Evolutionary conservation across 1,140 invertebrate species (phyloP).

Genomic region (Lamellibrachia luymesi): DNA sequence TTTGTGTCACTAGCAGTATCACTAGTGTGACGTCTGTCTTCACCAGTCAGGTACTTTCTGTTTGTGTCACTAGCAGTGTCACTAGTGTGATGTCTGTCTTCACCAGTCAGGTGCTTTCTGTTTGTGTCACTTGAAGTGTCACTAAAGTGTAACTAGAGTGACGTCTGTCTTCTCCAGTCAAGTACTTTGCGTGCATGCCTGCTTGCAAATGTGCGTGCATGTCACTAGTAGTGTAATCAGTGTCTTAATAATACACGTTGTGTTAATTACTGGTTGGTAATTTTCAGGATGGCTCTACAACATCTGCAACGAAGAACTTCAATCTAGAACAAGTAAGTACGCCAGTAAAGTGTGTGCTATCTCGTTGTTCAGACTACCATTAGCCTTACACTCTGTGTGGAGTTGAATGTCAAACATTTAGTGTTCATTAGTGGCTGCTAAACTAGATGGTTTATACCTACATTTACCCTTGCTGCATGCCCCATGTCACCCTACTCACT

Average conservation of each 20-base stretch:
- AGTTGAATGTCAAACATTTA: neutral
- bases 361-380: neutral
- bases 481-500: neutral
- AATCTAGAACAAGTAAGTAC: constrained; percentile 48
- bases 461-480: neutral
- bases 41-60: neutral
- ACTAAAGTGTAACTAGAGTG: neutral
- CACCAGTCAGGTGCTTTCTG: neutral
- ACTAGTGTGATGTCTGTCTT: no score
- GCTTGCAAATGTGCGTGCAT: no score
- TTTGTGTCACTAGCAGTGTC: neutral
- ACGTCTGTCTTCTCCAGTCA: neutral
- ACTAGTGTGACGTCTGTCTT: neutral
- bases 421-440: neutral
- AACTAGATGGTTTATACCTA: neutral
- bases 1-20: constrained; percentile 33
- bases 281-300: constrained; percentile 31
- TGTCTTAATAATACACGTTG: neutral
- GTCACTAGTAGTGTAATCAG: no score
- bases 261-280: neutral
- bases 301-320: constrained; percentile 47
- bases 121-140: neutral
- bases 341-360: neutral
- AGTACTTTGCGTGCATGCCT: neutral
- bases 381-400: neutral